Conservation (phyloP, 2,113 vertebrate species). For the Emydocephalus ijimae region DNA sequence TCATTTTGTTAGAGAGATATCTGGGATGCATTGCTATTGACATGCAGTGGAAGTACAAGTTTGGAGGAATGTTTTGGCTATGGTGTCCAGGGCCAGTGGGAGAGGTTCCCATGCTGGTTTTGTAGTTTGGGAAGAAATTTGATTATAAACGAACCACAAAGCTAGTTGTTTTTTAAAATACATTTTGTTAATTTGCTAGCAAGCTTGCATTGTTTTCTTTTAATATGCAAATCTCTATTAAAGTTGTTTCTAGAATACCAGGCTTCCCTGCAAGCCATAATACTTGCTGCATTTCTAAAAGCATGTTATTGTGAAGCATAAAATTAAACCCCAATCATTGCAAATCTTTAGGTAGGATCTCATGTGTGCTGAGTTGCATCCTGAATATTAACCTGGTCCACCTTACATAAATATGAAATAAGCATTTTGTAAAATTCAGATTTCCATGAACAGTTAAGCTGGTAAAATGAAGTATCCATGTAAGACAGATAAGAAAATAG, state of each 20-base stretch:
- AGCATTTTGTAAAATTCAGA: conserved; percentile 22
- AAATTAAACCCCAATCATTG: not conserved
- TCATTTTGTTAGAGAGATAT: not conserved
- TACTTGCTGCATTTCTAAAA: not conserved
- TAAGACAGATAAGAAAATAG: conserved; percentile 5
- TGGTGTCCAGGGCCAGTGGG: not conserved
- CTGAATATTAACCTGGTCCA: not conserved
- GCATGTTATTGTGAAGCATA: not conserved
- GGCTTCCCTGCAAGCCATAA: not conserved
- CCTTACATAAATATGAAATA: conserved; percentile 22
- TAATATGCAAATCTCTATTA: not conserved
- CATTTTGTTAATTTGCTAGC: not conserved
- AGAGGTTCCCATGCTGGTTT: not conserved
- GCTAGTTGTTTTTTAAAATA: not conserved
- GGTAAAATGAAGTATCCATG: conserved; percentile 29
- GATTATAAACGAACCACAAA: not conserved
- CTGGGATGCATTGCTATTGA: not conserved
- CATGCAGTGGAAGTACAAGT: not conserved
- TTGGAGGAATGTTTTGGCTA: not conserved
- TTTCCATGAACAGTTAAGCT: conserved; percentile 22
- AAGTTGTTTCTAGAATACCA: not conserved
- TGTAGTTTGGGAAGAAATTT: not conserved
- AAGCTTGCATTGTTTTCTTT: not conserved
- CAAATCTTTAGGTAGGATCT: not conserved
- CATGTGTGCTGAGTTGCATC: not conserved